Percentiles rank a stretch among this genome's conserved stretches.
Conservation (phyloP, 53 echinoderm and acorn worm species). For the Zoroaster sp. region DNA sequence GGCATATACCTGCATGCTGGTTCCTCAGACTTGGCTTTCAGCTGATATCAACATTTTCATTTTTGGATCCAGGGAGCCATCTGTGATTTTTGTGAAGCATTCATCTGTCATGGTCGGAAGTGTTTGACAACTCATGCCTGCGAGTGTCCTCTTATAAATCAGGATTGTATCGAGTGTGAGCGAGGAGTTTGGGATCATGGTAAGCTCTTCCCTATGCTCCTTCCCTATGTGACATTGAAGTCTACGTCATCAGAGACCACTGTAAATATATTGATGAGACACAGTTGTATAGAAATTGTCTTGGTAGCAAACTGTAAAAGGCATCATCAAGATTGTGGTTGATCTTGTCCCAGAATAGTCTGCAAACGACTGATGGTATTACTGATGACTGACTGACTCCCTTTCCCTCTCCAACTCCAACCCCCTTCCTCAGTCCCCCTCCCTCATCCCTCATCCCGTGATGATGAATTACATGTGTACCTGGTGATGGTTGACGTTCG, state of each 20-base stretch:
- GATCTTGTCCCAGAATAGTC: too few species aligned
- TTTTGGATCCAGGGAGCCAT: constrained; percentile 97
- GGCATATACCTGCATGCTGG: background rate
- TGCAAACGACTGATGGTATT: too few species aligned
- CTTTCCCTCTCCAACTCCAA: too few species aligned
- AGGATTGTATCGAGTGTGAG: constrained; percentile 88
- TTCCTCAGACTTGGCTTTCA: background rate
- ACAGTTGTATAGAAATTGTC: too few species aligned
- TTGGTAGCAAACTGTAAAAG: too few species aligned
- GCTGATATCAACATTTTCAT: too few species aligned
- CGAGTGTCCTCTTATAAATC: constrained; percentile 85
- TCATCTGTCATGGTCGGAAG: constrained; percentile 95
- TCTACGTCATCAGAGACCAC: too few species aligned
- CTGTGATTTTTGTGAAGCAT: constrained; percentile 98
- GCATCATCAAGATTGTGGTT: too few species aligned
- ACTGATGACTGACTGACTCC: too few species aligned
- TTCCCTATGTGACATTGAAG: too few species aligned
- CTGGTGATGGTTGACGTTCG: background rate
- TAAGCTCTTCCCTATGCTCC: constrained; percentile 24
- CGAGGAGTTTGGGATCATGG: constrained; percentile 96
- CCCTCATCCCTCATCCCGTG: background rate
- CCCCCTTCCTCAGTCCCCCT: background rate
- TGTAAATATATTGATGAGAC: too few species aligned
- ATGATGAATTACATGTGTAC: background rate
- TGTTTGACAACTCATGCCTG: constrained; percentile 94